A percentile compares a stretch with the other conserved stretches of the same genome.
These are phyloP conservation scores for Tuberolachnus salignus DNA, from an alignment of 2,888 invertebrate genomes.

Conservation along the genomic window DNA sequence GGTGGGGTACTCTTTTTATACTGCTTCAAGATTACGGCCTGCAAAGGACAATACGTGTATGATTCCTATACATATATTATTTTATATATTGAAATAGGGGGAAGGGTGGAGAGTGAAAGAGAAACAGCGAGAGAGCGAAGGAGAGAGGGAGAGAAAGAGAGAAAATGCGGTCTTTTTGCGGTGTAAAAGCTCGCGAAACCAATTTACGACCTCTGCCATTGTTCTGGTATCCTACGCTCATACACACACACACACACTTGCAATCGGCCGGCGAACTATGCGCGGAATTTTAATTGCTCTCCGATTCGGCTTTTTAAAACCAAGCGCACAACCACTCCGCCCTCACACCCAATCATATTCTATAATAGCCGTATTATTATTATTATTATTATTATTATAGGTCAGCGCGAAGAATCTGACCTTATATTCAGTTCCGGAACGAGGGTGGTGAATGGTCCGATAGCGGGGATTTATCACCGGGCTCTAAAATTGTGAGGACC, in stretches of 20 bases:
- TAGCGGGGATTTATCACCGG: too few species aligned
- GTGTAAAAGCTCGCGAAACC: slow-evolving; percentile 25
- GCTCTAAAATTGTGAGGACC: too few species aligned
- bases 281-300: slow-evolving; percentile 41
- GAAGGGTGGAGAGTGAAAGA: too few species aligned
- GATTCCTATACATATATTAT: too few species aligned
- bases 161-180: slow-evolving; percentile 11
- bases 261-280: slow-evolving; percentile 17
- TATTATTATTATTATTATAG: too few species aligned
- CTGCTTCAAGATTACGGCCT: too few species aligned
- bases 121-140: neutral
- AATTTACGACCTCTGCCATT: slow-evolving; percentile 44
- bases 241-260: neutral
- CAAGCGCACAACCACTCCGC: neutral
- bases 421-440: too few species aligned
- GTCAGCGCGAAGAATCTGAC: slow-evolving; percentile 23
- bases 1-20: too few species aligned
- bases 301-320: slow-evolving; percentile 45
- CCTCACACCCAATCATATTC: neutral
- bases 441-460: too few species aligned
- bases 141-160: too few species aligned
- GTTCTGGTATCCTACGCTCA: neutral
- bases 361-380: slow-evolving; percentile 11
- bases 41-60: too few species aligned
- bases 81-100: too few species aligned